Base-by-base conservation (phyloP, 2,113 vertebrate species). In the Caranx ignobilis region DNA sequence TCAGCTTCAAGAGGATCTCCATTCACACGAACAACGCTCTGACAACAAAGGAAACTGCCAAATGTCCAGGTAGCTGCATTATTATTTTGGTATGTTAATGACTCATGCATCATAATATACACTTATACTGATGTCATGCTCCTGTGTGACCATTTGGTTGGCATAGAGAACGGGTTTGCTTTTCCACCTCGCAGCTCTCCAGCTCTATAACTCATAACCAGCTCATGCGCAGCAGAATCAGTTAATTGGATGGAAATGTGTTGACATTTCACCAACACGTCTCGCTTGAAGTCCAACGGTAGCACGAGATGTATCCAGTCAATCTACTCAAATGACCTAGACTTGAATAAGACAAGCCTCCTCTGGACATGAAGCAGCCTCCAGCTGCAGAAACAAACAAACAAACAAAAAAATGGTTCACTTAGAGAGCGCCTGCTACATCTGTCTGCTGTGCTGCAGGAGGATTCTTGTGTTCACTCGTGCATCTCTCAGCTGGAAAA, bases 231-330 rank as follows among this genome's bases (percentile, higher is more conserved):
- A 19, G 57, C 57, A 52, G 43, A 84, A 81, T 45, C 11, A 45
- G 43, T 76, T 87, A 86, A 89, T 86, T 66, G 75, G 65, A 61
- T 87, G 87, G 71, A 89, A 86, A 85, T 31, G 71, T 83, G 81
- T 75, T 69, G 76, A 80, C 81, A 70, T 77, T 88, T 84, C 37
- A 79, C 71, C 63, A 78, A 64, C 72, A 77, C 26, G 3, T 55
- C 54, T 84, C 43, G 50, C 16, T n/a, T 43, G 43, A 73, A 35
- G 26, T 70, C 39, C 45, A 19, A 37, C 75, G 15, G 71, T 15
- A 50, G n/a, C 26, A 5, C 31, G 56, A 64, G 15, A 77, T 13
- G 62, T 10, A 68, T 57, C 56, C 43, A 34, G 54, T 77, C 79
- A 80, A 64, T 83, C 39, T 79, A 83, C 83, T 77, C 56, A 75